These are phyloP conservation scores for Mythimna impura DNA, from an alignment of 2,888 invertebrate genomes.

Conservation along the genomic window DNA sequence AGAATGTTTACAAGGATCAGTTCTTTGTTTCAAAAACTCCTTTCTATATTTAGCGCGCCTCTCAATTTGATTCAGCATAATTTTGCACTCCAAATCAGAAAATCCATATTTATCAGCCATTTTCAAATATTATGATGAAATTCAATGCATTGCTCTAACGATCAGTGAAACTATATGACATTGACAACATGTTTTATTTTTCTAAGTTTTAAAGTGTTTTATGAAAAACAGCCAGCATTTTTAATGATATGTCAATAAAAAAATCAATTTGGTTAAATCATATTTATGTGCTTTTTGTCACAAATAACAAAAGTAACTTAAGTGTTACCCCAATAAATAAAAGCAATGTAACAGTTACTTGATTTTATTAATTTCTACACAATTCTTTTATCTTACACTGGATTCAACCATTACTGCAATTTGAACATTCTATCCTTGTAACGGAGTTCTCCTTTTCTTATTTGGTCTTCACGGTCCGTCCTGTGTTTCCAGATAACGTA, in stretches of 20 bases:
- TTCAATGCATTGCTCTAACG: background rate
- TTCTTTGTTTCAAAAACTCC: constrained; percentile 92
- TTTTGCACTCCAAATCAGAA: constrained; percentile 85
- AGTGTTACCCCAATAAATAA: constrained; percentile 11
- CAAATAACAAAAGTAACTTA: background rate
- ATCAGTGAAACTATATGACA: constrained; percentile 16
- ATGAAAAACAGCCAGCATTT: constrained; percentile 11
- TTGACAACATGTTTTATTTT: constrained; percentile 2
- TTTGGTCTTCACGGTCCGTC: constrained; percentile 88
- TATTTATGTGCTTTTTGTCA: constrained; percentile 19
- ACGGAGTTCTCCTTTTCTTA: constrained; percentile 93
- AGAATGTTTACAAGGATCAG: constrained; percentile 93
- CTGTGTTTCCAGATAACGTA: constrained; percentile 89
- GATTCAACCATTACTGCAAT: constrained; percentile 86
- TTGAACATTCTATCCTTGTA: constrained; percentile 94
- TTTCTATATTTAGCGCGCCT: constrained; percentile 90
- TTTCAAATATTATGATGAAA: constrained; percentile 10
- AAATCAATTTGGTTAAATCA: background rate
- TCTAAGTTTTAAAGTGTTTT: background rate
- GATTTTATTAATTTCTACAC: constrained; percentile 63
- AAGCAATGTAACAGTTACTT: constrained; percentile 46
- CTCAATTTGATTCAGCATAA: constrained; percentile 91
- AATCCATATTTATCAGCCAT: constrained; percentile 84
- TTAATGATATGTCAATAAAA: constrained; percentile 18
- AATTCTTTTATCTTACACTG: constrained; percentile 40